These are phyloP conservation scores for Achatina immaculata DNA, from an alignment of 1,140 invertebrate species.

Conservation along the genomic window DNA sequence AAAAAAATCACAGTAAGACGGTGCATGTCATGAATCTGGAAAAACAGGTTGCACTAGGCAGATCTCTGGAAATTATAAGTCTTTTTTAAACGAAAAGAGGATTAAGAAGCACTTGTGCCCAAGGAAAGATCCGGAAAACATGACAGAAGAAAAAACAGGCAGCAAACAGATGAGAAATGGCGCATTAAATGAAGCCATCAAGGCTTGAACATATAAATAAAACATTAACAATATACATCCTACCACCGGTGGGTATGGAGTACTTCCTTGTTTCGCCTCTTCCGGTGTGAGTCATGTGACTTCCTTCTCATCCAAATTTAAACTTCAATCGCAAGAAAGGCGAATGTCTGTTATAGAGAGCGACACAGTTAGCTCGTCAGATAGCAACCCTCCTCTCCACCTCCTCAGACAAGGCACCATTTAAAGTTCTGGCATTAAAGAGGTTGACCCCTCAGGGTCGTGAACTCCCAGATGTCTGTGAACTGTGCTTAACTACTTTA, in stretches of 20 bases:
- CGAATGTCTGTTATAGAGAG: background rate
- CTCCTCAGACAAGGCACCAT: background rate
- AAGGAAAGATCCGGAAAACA: background rate
- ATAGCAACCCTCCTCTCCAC: background rate
- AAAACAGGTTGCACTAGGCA: too few relatives aligned
- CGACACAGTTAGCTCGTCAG: background rate
- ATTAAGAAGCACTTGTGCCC: background rate
- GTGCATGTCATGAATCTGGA: too few relatives aligned
- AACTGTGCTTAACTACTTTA: background rate
- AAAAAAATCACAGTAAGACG: too few relatives aligned
- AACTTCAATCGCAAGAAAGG: background rate
- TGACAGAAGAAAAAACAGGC: background rate
- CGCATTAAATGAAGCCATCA: background rate
- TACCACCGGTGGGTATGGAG: background rate
- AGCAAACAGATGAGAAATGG: background rate
- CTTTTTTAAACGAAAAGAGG: background rate
- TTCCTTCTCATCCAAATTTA: background rate
- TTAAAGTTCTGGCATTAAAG: background rate
- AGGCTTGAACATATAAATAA: background rate
- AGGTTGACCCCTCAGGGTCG: background rate
- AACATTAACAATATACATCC: background rate
- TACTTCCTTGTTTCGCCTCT: slow-evolving; percentile 37
- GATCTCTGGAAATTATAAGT: too few relatives aligned
- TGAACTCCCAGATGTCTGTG: background rate
- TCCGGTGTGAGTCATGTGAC: slow-evolving; percentile 29